Conservation (phyloP, 2,888 invertebrate genomes). For the Drosophila crucigera region DNA sequence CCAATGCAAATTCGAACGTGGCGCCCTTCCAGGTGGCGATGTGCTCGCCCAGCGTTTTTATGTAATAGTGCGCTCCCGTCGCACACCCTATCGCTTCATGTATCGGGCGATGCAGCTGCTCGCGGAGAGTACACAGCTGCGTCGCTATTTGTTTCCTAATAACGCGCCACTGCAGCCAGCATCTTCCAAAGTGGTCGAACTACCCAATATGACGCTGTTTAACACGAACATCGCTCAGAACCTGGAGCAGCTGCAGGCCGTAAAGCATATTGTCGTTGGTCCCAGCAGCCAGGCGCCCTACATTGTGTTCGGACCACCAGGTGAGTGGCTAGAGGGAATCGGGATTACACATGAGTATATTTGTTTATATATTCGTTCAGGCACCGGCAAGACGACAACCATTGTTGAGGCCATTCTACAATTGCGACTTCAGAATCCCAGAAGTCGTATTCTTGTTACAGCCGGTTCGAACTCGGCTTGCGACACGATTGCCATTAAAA, state of each 20-base stretch:
- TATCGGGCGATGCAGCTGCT: conserved; percentile 75
- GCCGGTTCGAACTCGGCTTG: conserved; percentile 91
- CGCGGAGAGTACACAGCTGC: conserved; percentile 32
- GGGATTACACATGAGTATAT: background rate
- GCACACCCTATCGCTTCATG: conserved; percentile 69
- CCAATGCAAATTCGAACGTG: conserved; percentile 26
- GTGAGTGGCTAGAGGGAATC: conserved; percentile 83
- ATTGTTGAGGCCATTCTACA: conserved; percentile 90
- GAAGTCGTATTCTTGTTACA: conserved; percentile 87
- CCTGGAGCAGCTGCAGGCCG: conserved; percentile 88
- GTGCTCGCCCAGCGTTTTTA: conserved; percentile 37
- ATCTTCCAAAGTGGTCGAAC: background rate
- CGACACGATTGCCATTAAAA: conserved; percentile 87
- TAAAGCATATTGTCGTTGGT: conserved; percentile 88
- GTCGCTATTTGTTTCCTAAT: conserved; percentile 72
- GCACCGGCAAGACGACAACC: conserved; percentile 92
- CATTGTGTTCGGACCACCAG: conserved; percentile 96
- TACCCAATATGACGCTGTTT: conserved; percentile 42
- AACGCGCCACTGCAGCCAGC: background rate
- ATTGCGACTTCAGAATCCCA: conserved; percentile 84
- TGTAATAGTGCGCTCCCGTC: conserved; percentile 69
- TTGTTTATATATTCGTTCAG: conserved; percentile 65
- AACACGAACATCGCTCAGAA: conserved; percentile 86
- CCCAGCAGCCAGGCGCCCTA: conserved; percentile 90
- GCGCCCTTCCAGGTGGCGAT: background rate